Percentiles rank a stretch among this genome's conserved stretches.
phyloP scores from a whole-genome alignment of 2,888 invertebrate species.

The Nemurella pictetii region DNA sequence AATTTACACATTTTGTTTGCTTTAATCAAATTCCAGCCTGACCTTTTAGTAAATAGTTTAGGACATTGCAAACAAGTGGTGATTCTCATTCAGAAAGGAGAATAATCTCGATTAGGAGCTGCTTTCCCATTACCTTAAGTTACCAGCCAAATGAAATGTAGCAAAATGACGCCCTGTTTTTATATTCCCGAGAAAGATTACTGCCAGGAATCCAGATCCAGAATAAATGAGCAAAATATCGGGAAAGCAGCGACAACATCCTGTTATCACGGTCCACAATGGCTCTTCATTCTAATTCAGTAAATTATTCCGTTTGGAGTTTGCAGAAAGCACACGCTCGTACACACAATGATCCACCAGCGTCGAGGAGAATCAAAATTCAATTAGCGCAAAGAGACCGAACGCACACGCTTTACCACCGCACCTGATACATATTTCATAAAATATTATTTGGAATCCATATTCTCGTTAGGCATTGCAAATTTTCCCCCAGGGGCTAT shows the following conservation, averaged over 20 bases:
- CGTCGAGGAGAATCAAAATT: neutral
- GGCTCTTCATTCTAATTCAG: neutral
- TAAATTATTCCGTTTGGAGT: neutral
- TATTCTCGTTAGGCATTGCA: neutral
- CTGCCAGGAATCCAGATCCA: too few species aligned
- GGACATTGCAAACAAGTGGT: too few species aligned
- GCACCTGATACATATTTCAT: neutral
- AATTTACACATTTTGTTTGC: too few species aligned
- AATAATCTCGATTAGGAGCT: too few species aligned
- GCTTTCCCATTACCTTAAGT: too few species aligned
- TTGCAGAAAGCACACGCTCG: neutral
- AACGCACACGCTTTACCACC: too few species aligned
- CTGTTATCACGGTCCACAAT: neutral
- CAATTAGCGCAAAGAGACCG: neutral
- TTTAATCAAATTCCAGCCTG: too few species aligned
- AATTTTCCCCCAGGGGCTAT: neutral
- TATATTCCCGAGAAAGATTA: too few species aligned
- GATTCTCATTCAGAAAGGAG: too few species aligned
- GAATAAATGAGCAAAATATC: neutral
- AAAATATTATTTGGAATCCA: neutral
- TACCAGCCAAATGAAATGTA: too few species aligned
- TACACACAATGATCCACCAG: neutral
- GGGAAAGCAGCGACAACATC: neutral
- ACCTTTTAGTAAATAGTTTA: too few species aligned
- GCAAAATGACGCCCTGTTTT: too few species aligned